Evolutionary conservation across 2,797 vertebrate genomes (phyloP), one percentile per base, ranked within the genome.

Genomic region (Anisognathus igniventris): DNA sequence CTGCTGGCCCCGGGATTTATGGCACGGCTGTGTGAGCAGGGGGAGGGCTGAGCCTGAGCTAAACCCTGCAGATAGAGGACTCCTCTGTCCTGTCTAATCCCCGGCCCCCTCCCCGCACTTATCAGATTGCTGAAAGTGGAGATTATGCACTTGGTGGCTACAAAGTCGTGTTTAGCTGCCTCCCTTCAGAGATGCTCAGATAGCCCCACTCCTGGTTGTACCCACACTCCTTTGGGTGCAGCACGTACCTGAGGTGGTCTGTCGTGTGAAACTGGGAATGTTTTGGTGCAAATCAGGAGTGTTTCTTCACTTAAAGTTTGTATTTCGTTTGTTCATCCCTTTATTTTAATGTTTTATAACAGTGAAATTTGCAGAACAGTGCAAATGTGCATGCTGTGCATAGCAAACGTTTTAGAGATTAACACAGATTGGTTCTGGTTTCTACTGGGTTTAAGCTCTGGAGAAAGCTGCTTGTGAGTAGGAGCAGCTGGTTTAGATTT

Each of bases 131-230:
- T 91, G 93, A 96, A 97, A 96, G 97, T 92, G 61, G 70, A 96
- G 97, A 98, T 98, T 98, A 97, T 90, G 96, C 94, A 80, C 91
- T 82, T 91, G 92, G 82, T 86, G 96, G 93, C 97, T 98, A 94
- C 96, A 95, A 91, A 97, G 94, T 89, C 89, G 82, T 79, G 89
- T 95, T 93, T 90, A 91, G 92, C 92, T 86, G 95, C 96, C 95
- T 96, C 90, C 92, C 86, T 76, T 90, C 73, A 40, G 66, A 96
- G 97, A 93, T 97, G 96, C 91, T 89, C 78, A 16, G 90, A 86
- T 90, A 94, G 86, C 90, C 93, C 73, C 45, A 15, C 42, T 58
- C 94, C 93, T 88, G 95, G 92, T 96, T 66, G 37, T 30, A 47
- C 71, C 89, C 61, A 44, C 90, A 66, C 97, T 94, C 93, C 83